Conservation (phyloP, 92 coral and sea anemone species). For the Epizoanthus scotinus region DNA sequence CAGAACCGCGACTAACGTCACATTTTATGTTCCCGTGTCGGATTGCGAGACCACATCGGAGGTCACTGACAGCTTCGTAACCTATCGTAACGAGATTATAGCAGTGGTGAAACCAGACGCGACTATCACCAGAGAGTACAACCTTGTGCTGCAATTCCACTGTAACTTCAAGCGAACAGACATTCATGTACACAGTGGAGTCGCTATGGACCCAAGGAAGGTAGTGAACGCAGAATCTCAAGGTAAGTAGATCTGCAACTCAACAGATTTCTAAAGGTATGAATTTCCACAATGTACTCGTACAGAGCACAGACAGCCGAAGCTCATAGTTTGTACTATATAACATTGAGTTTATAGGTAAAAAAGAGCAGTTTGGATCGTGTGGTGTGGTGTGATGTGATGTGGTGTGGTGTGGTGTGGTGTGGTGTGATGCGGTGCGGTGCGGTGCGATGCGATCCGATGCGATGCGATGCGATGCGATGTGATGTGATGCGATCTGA, state of each 20-base stretch:
- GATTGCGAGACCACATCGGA: not conserved
- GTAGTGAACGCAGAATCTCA: not conserved
- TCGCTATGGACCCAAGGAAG: not conserved
- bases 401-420: too few species aligned
- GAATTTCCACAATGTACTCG: not conserved
- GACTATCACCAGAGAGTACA: not conserved
- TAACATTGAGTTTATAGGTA: too few species aligned
- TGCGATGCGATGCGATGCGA: too few species aligned
- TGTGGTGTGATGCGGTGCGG: too few species aligned
- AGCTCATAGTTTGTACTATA: too few species aligned
- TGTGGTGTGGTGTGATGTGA: too few species aligned
- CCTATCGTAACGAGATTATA: not conserved
- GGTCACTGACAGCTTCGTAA: not conserved
- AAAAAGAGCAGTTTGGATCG: too few species aligned
- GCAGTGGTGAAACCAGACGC: not conserved
- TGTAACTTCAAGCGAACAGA: not conserved
- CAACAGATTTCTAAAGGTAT: too few species aligned
- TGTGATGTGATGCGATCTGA: too few species aligned
- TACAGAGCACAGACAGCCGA: too few species aligned
- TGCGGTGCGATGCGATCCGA: too few species aligned
- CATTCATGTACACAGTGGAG: not conserved
- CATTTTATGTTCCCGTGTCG: not conserved
- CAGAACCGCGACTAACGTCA: not conserved
- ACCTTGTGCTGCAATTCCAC: not conserved
- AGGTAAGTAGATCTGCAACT: not conserved